These are phyloP conservation scores for Hydrolagus colliei DNA, from an alignment of 2,797 vertebrate genomes.

Conservation along the genomic window DNA sequence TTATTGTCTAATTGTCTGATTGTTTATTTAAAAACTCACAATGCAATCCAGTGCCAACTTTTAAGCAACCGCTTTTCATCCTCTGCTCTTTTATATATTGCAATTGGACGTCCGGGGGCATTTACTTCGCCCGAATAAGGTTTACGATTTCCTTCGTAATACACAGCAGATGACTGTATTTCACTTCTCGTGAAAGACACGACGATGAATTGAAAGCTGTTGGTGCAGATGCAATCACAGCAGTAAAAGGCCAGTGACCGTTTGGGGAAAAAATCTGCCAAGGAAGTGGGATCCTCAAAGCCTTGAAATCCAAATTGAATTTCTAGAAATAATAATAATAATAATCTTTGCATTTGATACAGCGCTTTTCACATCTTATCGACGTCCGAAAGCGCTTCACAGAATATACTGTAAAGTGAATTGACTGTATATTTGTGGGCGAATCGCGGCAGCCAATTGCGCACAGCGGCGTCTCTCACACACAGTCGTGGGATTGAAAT, in stretches of 20 bases:
- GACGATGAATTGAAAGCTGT: not conserved
- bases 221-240: not conserved
- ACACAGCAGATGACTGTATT: not conserved
- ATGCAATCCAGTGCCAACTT: too few relatives aligned
- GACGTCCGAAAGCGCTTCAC: too few relatives aligned
- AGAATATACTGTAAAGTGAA: too few relatives aligned
- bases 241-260: not conserved
- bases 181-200: not conserved
- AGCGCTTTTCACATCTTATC: too few relatives aligned
- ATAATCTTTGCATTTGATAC: too few relatives aligned
- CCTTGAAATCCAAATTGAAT: not conserved
- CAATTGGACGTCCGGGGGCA: not conserved
- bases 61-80: not conserved
- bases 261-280: not conserved
- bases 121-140: too few relatives aligned
- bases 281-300: not conserved
- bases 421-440: too few relatives aligned
- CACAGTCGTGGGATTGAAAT: too few relatives aligned
- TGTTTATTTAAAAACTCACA: not conserved
- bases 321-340: not conserved
- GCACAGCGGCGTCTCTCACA: too few relatives aligned
- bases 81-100: not conserved
- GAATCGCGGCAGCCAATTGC: too few relatives aligned
- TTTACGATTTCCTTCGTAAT: not conserved
- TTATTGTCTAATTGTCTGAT: too few relatives aligned